Evolutionary conservation across 2,113 vertebrate genomes (phyloP).

Genomic region (Lepus europaeus): DNA sequence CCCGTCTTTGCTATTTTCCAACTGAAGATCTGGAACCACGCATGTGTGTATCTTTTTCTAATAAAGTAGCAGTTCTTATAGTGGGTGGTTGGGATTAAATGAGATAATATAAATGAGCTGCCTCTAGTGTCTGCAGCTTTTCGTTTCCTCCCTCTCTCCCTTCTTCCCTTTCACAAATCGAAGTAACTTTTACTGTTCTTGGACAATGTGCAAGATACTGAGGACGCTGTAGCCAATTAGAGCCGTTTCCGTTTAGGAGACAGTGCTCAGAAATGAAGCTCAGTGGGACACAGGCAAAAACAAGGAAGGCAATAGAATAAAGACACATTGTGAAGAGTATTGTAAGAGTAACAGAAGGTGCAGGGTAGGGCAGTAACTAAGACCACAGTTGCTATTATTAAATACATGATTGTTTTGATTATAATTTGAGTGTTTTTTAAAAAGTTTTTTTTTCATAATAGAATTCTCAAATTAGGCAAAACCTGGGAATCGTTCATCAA

Average conservation of each 20-base stretch:
- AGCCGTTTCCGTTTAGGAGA: background rate
- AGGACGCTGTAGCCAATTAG: background rate
- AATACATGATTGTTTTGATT: background rate
- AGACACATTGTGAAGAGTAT: background rate
- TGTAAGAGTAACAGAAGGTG: background rate
- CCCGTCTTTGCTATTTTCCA: background rate
- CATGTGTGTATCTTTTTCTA: background rate
- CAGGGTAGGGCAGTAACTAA: background rate
- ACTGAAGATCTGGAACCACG: background rate
- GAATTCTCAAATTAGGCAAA: conserved; percentile 5
- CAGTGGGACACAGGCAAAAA: background rate
- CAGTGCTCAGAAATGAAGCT: background rate
- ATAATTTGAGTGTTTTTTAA: background rate
- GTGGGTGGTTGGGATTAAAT: background rate
- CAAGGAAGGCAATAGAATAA: background rate
- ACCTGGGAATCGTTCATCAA: background rate
- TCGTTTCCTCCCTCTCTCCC: background rate
- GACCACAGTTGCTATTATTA: background rate
- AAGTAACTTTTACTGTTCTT: background rate
- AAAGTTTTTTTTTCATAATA: background rate
- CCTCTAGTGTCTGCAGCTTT: background rate
- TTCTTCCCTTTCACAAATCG: background rate
- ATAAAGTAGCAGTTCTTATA: background rate
- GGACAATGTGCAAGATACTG: background rate
- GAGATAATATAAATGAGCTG: background rate